phyloP scores from a whole-genome alignment of 2,113 vertebrate genomes.

The Albula goreensis region DNA sequence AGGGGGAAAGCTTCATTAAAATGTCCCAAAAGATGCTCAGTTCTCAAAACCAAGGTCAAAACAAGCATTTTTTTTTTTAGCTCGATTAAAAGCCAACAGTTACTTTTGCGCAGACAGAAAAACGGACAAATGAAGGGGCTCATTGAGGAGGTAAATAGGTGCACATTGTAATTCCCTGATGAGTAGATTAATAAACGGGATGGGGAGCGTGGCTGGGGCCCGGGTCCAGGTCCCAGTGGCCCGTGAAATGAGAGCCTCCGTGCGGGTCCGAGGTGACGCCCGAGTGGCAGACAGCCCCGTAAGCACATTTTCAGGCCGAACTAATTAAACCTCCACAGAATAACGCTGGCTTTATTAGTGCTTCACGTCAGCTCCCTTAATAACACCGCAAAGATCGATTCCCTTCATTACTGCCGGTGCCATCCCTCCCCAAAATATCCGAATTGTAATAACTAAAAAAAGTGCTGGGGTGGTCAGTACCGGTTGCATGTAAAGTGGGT shows the following conservation, averaged over 20 bases:
- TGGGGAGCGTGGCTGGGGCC: constrained; percentile 49
- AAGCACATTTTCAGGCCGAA: constrained; percentile 72
- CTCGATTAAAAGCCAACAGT: neutral
- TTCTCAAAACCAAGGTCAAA: neutral
- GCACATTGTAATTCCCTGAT: constrained; percentile 58
- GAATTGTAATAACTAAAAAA: constrained; percentile 42
- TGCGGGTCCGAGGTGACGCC: constrained; percentile 50
- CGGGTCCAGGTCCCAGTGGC: constrained; percentile 57
- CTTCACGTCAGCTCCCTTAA: constrained; percentile 60
- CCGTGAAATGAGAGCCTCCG: constrained; percentile 66
- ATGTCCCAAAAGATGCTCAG: neutral
- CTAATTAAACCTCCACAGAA: constrained; percentile 75
- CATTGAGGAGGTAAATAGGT: constrained; percentile 36
- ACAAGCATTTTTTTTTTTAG: neutral
- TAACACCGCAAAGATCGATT: constrained; percentile 72
- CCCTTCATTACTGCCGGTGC: constrained; percentile 65
- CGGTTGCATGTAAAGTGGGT: neutral
- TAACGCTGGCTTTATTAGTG: constrained; percentile 71
- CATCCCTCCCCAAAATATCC: constrained; percentile 36
- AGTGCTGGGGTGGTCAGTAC: constrained; percentile 45
- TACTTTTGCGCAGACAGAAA: neutral
- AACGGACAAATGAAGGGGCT: neutral
- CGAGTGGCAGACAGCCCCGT: constrained; percentile 66
- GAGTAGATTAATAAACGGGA: constrained; percentile 64
- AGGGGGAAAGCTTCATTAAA: neutral